phyloP scores from a whole-genome alignment of 2,888 invertebrate genomes.

The Leuctra nigra region DNA sequence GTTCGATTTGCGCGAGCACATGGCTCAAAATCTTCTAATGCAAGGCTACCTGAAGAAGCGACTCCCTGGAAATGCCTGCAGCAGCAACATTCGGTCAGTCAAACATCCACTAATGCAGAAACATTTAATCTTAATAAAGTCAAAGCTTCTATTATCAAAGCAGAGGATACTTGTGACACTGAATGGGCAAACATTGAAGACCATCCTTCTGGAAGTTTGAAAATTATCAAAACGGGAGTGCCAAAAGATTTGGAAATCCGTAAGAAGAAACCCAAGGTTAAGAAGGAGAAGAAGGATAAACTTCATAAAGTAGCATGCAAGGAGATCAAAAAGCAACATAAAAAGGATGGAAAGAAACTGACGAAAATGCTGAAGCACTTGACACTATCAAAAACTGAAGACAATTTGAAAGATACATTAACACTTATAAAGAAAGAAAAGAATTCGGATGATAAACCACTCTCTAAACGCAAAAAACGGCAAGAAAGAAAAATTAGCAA shows the following conservation, averaged over 20 bases:
- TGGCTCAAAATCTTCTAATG: conserved; percentile 68
- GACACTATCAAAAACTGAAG: background rate
- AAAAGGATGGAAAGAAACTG: conserved; percentile 25
- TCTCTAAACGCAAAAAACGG: conserved; percentile 1
- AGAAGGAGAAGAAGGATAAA: conserved; percentile 23
- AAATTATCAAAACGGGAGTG: conserved; percentile 17
- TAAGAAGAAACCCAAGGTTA: conserved; percentile 31
- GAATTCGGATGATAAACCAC: background rate
- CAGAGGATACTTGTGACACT: background rate
- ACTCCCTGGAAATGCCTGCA: conserved; percentile 70
- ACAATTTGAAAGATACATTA: background rate
- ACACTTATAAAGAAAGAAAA: background rate
- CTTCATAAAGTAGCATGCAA: conserved; percentile 17
- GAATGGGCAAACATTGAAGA: conserved; percentile 39
- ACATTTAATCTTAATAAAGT: no score
- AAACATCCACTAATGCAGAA: conserved; percentile 11
- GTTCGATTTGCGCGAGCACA: conserved; percentile 67
- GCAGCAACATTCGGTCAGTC: conserved; percentile 45
- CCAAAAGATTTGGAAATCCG: conserved; percentile 30
- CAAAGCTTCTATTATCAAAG: conserved; percentile 15
- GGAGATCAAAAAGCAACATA: conserved; percentile 17
- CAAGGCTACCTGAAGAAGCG: conserved; percentile 57
- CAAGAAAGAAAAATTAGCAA: conserved; percentile 2
- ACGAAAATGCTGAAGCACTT: conserved; percentile 22
- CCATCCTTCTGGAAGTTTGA: conserved; percentile 14